Evolutionary conservation across 2,113 vertebrate genomes (phyloP), one percentile per base, ranked within the genome.

Genomic region (Globicephala melas): DNA sequence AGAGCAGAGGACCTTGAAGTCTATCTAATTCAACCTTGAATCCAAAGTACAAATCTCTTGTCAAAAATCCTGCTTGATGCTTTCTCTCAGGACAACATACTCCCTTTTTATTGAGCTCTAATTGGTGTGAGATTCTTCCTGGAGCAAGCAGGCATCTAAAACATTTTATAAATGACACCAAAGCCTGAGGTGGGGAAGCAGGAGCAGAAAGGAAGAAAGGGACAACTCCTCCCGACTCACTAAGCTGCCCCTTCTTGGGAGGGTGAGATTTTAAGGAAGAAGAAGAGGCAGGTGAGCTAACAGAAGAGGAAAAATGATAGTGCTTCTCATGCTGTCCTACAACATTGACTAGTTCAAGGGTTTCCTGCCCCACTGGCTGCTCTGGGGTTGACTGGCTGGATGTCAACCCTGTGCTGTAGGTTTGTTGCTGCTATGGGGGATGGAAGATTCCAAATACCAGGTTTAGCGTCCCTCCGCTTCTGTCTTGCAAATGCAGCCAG

Each of bases 361-460:
- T 28, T 82, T 25, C n/a, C 26, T 60, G 50, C 36, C 68, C 71
- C 33, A 1, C 14, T 38, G 44, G 53, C 8, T 8, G 86, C 38
- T 33, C 12, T 55, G 41, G 25, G 26, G 15, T 41, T 33, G 79
- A 18, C 84, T 50, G 31, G 50, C 68, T 87, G 71, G 28, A 1
- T 70, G 31, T 55, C 65, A 76, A 71, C 53, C 7, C 63, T 53
- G 77, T 1, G 0, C 82, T 23, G 55, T 31, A 33, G 38, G 88
- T 63, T 47, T 70, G 63, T 77, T 67, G 36, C 67, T 71, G n/a
- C 80, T 21, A 2, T 17, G 5, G 47, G 31, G 53, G 31, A 76
- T 47, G 55, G 47, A 89, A 90, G 73, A 82, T 94, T 89, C 92
- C 79, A 77, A 28, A 79, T 4, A 25, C 47, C 55, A 92, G 73